Base-by-base conservation (phyloP, 2,797 vertebrate genomes). In the Rachycentron canadum region DNA sequence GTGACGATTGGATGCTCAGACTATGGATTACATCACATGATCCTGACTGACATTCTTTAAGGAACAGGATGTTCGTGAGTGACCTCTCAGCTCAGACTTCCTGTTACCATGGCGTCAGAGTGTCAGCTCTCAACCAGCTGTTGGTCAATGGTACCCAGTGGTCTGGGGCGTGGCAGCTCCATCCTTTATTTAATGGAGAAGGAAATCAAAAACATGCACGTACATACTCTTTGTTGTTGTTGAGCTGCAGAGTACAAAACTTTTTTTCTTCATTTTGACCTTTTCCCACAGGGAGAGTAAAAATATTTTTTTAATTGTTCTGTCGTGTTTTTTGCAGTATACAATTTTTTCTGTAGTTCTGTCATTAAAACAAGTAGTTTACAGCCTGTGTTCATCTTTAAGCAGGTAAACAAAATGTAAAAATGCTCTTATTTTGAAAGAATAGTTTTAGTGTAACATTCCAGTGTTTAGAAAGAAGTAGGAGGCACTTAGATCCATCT, bases 401-500 rank as follows among this genome's bases (percentile, higher is more conserved):
- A 89, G 86, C 88, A 94, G 82, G 86, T 93, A 93, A 94, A 94
- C 89, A 94, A 93, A 91, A 91, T 92, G 88, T 89, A 94, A 94
- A 94, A 93, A 92, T 93, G 93, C 91, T 94, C 86, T 86, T 89
- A 71, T 90, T 89, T 92, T 92, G 77, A 93, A 93, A 94, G 85
- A 93, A 81, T 85, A 79, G 81, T 67, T 64, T 79, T 73, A 69
- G 17, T 63, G 72, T 69, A 65, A 25, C 71, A 53, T 86, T 86
- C 86, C 94, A 95, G 94, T 95, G 94, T 98, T 90, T 90, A 88
- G 87, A 95, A 94, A 94, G 84, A 92, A 96, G 92, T 96, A 96
- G 96, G 97, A 99, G 97, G 97, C 97, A 98, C 97, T 99, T 99
- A 93, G 97, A 96, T 97, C 93, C 85, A 87, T 93, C 88, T 92